Conservation (phyloP, 2,113 vertebrate genomes). For the Cottus gobio region DNA sequence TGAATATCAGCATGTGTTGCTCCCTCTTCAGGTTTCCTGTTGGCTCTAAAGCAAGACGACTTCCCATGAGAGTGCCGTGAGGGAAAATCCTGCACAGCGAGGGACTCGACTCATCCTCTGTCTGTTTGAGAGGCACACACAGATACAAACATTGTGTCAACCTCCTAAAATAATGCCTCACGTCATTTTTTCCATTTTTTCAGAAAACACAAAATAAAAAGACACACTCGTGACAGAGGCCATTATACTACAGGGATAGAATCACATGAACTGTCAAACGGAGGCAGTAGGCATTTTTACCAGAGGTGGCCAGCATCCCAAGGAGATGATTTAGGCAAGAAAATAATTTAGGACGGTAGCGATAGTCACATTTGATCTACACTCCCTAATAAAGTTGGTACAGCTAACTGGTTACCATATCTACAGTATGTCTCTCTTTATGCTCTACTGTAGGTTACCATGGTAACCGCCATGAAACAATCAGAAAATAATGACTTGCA, state of each 20-base stretch:
- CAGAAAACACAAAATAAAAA: too few species aligned
- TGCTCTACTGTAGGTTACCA: background rate
- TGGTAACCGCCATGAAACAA: too few species aligned
- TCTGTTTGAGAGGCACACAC: constrained; percentile 40
- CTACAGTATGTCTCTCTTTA: background rate
- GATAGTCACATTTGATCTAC: background rate
- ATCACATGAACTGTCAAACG: too few species aligned
- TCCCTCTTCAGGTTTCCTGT: constrained; percentile 24
- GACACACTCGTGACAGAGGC: too few species aligned
- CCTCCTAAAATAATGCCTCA: too few species aligned
- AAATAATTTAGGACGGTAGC: too few species aligned
- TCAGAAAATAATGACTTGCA: too few species aligned
- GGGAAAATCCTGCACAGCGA: constrained; percentile 41
- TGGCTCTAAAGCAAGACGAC: constrained; percentile 16
- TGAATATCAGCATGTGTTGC: constrained; percentile 32
- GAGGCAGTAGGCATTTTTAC: too few species aligned
- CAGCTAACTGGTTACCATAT: constrained; percentile 8
- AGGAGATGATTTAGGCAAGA: too few species aligned
- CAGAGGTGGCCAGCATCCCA: too few species aligned
- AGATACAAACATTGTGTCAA: background rate
- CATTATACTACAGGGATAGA: too few species aligned
- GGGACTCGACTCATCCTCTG: constrained; percentile 34
- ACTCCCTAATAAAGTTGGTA: background rate
- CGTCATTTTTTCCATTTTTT: too few species aligned
- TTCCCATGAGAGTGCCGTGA: constrained; percentile 21